Base-by-base conservation (phyloP, 1,140 invertebrate genomes). In the Acromyrmex charruanus region DNA sequence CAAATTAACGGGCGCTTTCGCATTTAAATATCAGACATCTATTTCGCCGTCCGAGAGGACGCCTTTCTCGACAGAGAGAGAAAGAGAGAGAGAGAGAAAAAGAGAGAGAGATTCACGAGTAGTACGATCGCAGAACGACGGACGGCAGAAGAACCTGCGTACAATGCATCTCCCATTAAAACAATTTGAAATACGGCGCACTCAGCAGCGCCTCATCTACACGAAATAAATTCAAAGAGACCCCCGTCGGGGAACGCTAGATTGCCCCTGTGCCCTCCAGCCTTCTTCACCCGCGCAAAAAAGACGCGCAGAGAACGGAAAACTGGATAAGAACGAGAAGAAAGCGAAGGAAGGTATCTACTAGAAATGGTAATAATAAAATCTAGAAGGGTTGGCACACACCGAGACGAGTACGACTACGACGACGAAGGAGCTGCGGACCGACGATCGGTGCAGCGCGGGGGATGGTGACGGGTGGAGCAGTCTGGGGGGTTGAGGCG, bases 291-390 rank as follows among this genome's bases (percentile, higher is more conserved):
- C 10, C 25, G 39, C 44, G 51, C 31, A 58, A 84, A 74, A 84
- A 84, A 75, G 80, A 51, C 55, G 25, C 80, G 77, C 31, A 9
- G 21, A 44, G 65, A 21, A 51, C 39, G 85, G 53, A 21, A 49
- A 35, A n/a, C 16, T 16, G 63, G 74, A 87, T 80, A 81, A 88
- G 87, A 86, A 25, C 75, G 77, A 79, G 80, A 80, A 89, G 81
- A 85, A 90, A 88, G 85, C 72, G 90, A 91, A 91, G 85, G 90
- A 86, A 92, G 91, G 91, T 93, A 91, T 90, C 92, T 91, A 89
- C 86, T 92, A 91, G 90, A 94, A 93, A 94, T 92, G 90, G 93
- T 93, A 93, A 93, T 94, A 94, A 94, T 94, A 94, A 94, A 93
- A 94, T 93, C 92, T 90, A 92, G 89, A 93, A 91, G 90, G 90